Evolutionary conservation across 2,888 invertebrate genomes (phyloP), one percentile per base, ranked within the genome.

Genomic region (Tiphia femorata): DNA sequence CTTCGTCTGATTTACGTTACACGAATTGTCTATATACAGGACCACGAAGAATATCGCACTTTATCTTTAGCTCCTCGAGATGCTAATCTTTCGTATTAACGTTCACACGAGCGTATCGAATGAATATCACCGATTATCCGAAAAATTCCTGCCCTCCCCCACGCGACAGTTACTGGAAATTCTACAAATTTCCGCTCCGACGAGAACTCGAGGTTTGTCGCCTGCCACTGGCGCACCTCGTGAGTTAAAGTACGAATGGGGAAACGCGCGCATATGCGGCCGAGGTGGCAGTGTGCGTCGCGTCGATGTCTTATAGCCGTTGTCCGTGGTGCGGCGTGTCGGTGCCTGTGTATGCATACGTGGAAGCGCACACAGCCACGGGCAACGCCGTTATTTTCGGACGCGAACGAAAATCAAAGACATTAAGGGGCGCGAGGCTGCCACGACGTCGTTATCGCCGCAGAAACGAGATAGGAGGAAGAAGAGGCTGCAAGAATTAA

Each of bases 371-470:
- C 27, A 27, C 47, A 33, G 23, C 33, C 25, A n/a, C 35, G 42
- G 38, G 17, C 16, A 49, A 58, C 51, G 59, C 37, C 51, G 63
- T 70, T 70, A 70, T 70, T 70, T 70, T 71, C 56, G 62, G 70
- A 61, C 46, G 27, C 59, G 53, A 62, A 65, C 53, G 55, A 70
- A 63, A 70, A 67, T 68, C 71, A 62, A 65, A 63, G 56, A 53
- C 61, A 38, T 60, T 52, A 65, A 70, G 56, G 58, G 62, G 64
- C 38, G 27, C 43, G 23, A 33, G 27, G 33, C 10, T n/a, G 64
- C 23, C 12, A 25, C 7, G 42, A 14, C 17, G 27, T 25, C 23
- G 42, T 33, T 33, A 33, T 33, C 33, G 33, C 2, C 23, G 23
- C 23, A 42, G 27, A 25, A 25, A 25, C 42, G 16, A 42, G n/a